Conservation (phyloP, 2,888 invertebrate species). For the Coenonympha arcania region DNA sequence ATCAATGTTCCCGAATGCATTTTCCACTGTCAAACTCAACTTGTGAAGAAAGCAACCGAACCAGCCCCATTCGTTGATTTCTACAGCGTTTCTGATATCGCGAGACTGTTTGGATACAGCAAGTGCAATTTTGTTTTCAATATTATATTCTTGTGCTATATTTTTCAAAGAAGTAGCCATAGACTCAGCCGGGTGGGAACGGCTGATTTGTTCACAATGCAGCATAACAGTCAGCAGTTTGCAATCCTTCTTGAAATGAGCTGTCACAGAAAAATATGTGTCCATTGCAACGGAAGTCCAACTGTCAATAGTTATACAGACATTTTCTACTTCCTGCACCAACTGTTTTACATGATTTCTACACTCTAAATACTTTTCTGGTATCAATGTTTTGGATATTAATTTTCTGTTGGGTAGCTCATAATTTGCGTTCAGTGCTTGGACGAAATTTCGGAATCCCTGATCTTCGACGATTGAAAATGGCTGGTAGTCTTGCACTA, state of each 20-base stretch:
- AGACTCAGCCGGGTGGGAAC: background rate
- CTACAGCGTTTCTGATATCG: background rate
- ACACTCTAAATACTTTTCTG: constrained; percentile 10
- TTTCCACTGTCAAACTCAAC: constrained; percentile 9
- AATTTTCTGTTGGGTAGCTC: constrained; percentile 10
- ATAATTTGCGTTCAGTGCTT: constrained; percentile 1
- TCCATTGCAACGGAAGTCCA: constrained; percentile 18
- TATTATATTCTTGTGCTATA: background rate
- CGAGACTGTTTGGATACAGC: background rate
- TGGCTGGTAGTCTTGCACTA: background rate
- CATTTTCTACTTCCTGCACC: constrained; percentile 1
- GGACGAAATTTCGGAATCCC: background rate
- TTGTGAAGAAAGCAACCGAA: constrained; percentile 16
- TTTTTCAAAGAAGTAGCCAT: background rate
- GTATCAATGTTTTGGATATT: constrained; percentile 11
- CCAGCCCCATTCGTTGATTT: constrained; percentile 4
- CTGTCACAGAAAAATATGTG: constrained; percentile 21
- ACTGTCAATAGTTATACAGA: constrained; percentile 9
- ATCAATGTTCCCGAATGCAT: constrained; percentile 6
- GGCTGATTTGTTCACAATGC: constrained; percentile 12
- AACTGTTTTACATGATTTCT: constrained; percentile 2
- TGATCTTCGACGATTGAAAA: background rate
- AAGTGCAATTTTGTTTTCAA: background rate
- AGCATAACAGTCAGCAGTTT: constrained; percentile 12
- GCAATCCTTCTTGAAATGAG: too few species aligned